Conservation (phyloP, 1,140 invertebrate genomes). For the Diuraphis noxia region DNA sequence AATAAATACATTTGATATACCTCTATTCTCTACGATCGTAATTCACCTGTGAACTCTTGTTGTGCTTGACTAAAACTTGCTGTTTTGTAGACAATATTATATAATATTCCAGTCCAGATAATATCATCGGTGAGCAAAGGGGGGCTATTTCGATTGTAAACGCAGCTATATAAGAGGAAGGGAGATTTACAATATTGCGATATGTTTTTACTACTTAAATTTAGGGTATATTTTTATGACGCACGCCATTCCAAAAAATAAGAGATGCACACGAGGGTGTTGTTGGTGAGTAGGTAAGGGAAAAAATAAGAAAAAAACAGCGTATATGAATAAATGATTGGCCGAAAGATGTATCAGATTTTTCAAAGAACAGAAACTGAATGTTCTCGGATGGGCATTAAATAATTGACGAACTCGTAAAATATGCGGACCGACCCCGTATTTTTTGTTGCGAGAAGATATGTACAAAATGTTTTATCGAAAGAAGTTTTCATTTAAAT, state of each 20-base stretch:
- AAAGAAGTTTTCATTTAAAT: constrained; percentile 41
- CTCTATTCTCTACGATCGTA: neutral
- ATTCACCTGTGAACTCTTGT: neutral
- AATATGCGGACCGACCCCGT: constrained; percentile 32
- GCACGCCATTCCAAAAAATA: neutral
- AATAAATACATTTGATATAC: neutral
- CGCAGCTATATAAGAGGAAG: neutral
- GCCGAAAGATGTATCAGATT: constrained; percentile 21
- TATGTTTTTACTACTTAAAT: constrained; percentile 31
- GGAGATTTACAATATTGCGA: constrained; percentile 42
- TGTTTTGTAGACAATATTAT: neutral
- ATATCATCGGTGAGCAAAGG: neutral
- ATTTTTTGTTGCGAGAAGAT: neutral
- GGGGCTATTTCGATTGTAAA: constrained; percentile 20
- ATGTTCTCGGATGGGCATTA: constrained; percentile 39
- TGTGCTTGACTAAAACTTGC: neutral
- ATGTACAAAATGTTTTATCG: constrained; percentile 17
- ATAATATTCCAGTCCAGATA: neutral
- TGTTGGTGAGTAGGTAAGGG: neutral
- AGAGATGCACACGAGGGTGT: constrained; percentile 25
- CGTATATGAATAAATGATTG: constrained; percentile 48
- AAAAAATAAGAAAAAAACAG: neutral
- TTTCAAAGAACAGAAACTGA: constrained; percentile 41
- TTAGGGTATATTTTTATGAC: constrained; percentile 39
- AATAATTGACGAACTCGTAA: constrained; percentile 49